Evolutionary conservation across 2,888 invertebrate genomes (phyloP), one percentile per base, ranked within the genome.

Genomic region (Alloplasta piceator): DNA sequence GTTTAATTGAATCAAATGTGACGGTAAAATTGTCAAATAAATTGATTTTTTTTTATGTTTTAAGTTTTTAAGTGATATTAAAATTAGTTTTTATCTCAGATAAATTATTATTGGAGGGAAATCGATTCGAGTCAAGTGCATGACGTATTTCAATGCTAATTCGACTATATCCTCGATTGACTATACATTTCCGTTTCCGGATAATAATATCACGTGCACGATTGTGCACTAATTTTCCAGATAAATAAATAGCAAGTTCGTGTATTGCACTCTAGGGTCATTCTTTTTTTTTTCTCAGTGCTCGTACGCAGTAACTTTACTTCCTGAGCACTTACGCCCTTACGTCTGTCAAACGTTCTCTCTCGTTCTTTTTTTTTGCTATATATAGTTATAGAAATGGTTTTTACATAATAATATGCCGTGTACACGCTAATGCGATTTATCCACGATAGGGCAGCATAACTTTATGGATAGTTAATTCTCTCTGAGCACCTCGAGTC

Each of bases 221-320:
- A 26, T 26, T 41, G 39, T 10, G 63, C 72, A 56, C 46, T 72
- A 55, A 55, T 63, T 55, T 43, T 39, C 26, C n/a, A 9, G 63
- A 72, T 63, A 72, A 63, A 55, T 72, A 55, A 72, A 72, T 63
- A 26, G 63, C 36, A 63, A 63, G 63, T 14, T 41, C 46, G 56
- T 48, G 64, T 55, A 16, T 36, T 63, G 68, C 46, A 56, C 36
- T 12, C 10, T 7, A 38, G 14, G 36, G 3, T 48, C 12, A 61
- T 52, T 43, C 4, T 50, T 9, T 43, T n/a, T 48, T 48, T 41
- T n/a, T 26, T 1, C 41, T 39, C 14, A 16, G 48, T 26, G 41
- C 5, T 3, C 14, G 46, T 38, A 56, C 14, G 26, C 66, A 66
- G 48, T 48, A 48, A 74, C 36, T 26, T 66, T 58, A 58, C 39